Conservation (phyloP, 2,113 vertebrate species). For the Salvator merianae region DNA sequence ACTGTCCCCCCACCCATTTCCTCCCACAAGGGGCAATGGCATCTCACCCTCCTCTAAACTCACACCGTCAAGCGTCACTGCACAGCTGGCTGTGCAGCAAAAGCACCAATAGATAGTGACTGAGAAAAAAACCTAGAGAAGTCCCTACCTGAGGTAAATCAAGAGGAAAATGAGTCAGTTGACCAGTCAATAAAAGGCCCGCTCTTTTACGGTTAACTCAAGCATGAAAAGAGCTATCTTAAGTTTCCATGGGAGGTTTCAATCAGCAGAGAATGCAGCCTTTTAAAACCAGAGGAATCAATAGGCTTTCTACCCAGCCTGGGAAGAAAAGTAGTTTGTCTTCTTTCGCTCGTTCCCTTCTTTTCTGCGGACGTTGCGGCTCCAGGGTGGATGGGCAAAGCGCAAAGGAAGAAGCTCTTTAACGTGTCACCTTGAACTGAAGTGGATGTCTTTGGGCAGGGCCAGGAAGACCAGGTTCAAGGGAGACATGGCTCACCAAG, state of each 20-base stretch:
- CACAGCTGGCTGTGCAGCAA: too few relatives aligned
- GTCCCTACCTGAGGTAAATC: background rate
- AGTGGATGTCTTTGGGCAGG: background rate
- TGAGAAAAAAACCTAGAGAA: background rate
- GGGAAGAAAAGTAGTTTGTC: background rate
- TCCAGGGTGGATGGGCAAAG: background rate
- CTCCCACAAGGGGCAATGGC: too few relatives aligned
- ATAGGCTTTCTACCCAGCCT: background rate
- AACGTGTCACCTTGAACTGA: background rate
- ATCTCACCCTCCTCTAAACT: too few relatives aligned
- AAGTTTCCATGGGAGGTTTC: background rate
- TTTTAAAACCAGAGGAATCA: constrained; percentile 14
- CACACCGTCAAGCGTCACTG: background rate
- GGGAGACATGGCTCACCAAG: too few relatives aligned
- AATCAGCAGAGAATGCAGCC: background rate
- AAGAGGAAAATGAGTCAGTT: background rate
- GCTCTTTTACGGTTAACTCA: constrained; percentile 6
- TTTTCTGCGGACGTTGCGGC: background rate
- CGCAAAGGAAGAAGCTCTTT: background rate
- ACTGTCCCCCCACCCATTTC: too few relatives aligned
- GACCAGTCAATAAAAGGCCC: constrained; percentile 2
- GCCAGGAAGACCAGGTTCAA: background rate
- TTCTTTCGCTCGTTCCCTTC: background rate
- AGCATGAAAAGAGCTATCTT: constrained; percentile 32
- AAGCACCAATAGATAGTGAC: background rate